Conservation (phyloP, 2,113 vertebrate species). For the human (Homo sapiens) region GRCh38 chr11:43381001-43381500, state of each 20-base stretch:
- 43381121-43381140: not conserved
- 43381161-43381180: not conserved
- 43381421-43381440: not conserved
- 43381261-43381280: not conserved
- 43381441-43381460: not conserved
- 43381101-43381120: conserved; percentile 27
- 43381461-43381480: not conserved
- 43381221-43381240: not conserved
- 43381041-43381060: not conserved
- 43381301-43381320: not conserved
- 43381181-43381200: too few relatives aligned
- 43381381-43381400: not conserved
- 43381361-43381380: not conserved
- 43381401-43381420: not conserved
- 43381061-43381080: not conserved
- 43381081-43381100: not conserved
- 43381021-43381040: not conserved
- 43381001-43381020: not conserved
- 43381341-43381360: not conserved
- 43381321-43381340: not conserved
- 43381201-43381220: not conserved
- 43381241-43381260: not conserved
- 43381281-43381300: not conserved
- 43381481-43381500: not conserved
- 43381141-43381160: not conserved